phyloP scores from a whole-genome alignment of 2,888 invertebrate genomes.

The Dolomedes plantarius region DNA sequence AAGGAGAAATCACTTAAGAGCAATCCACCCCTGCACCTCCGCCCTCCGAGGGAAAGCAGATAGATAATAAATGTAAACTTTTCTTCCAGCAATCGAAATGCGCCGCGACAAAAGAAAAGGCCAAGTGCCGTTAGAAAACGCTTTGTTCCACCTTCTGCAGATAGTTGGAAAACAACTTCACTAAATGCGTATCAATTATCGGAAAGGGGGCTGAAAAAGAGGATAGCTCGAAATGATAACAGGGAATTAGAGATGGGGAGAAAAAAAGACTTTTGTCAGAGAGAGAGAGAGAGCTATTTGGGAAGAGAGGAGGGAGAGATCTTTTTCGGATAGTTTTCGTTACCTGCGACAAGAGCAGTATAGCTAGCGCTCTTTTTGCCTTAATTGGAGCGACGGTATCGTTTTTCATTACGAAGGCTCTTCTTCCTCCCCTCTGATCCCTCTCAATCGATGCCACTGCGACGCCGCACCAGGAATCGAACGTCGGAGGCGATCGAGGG shows the following conservation, averaged over 20 bases:
- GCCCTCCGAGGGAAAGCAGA: slow-evolving; percentile 23
- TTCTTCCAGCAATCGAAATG: too few species aligned
- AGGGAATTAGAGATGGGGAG: slow-evolving; percentile 13
- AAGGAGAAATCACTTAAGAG: too few species aligned
- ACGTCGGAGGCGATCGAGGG: too few species aligned
- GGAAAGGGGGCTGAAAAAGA: slow-evolving; percentile 24
- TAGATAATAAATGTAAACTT: too few species aligned
- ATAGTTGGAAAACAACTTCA: slow-evolving; percentile 66
- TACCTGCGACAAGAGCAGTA: slow-evolving; percentile 50
- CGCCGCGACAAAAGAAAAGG: too few species aligned
- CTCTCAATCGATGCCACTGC: slow-evolving; percentile 20
- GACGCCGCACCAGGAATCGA: background rate
- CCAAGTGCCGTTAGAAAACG: slow-evolving; percentile 53
- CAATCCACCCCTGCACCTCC: slow-evolving; percentile 31
- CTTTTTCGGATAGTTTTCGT: slow-evolving; percentile 45
- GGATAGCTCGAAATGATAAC: too few species aligned
- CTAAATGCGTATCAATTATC: slow-evolving; percentile 67
- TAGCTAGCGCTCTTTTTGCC: slow-evolving; percentile 58
- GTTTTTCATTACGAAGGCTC: slow-evolving; percentile 51
- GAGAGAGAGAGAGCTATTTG: too few species aligned
- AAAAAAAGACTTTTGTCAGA: too few species aligned
- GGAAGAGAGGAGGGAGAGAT: too few species aligned
- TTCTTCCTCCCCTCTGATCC: too few species aligned
- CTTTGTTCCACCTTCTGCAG: slow-evolving; percentile 54
- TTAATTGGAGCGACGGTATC: slow-evolving; percentile 59